Evolutionary conservation across 2,888 invertebrate genomes (phyloP).

Genomic region (Spilosoma lubricipeda): DNA sequence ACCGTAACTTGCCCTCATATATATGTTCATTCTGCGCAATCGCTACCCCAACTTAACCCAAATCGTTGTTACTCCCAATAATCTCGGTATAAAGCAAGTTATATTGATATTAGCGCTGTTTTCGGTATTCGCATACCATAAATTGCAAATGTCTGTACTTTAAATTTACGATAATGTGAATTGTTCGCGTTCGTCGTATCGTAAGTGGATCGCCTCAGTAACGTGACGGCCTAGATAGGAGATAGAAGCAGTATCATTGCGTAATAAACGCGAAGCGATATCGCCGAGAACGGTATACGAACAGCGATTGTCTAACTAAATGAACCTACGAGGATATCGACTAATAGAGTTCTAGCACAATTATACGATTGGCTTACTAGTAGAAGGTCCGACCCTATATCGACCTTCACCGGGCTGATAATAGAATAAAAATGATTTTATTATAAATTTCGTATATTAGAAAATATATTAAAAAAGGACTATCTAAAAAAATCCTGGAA

Average conservation of each 20-base stretch:
- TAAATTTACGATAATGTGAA: constrained; percentile 53
- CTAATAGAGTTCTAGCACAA: constrained; percentile 1
- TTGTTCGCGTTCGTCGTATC: constrained; percentile 47
- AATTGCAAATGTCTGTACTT: constrained; percentile 50
- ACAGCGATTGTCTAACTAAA: constrained; percentile 21
- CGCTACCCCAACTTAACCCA: neutral
- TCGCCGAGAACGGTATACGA: constrained; percentile 24
- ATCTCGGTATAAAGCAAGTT: constrained; percentile 20
- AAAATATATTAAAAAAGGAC: no score
- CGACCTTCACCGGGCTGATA: no score
- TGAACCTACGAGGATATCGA: constrained; percentile 18
- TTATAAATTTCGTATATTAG: no score
- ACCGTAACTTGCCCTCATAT: neutral
- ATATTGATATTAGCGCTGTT: constrained; percentile 41
- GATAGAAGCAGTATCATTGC: constrained; percentile 47
- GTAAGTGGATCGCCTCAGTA: constrained; percentile 47
- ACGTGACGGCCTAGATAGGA: constrained; percentile 47
- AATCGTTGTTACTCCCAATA: neutral
- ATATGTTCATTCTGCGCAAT: neutral
- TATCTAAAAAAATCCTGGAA: no score
- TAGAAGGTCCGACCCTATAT: no score
- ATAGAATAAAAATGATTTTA: no score
- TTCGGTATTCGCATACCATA: constrained; percentile 43
- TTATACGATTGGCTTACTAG: neutral
- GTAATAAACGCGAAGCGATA: constrained; percentile 49